Evolutionary conservation across 1,140 invertebrate genomes (phyloP).

Genomic region (Papilio xuthus): DNA sequence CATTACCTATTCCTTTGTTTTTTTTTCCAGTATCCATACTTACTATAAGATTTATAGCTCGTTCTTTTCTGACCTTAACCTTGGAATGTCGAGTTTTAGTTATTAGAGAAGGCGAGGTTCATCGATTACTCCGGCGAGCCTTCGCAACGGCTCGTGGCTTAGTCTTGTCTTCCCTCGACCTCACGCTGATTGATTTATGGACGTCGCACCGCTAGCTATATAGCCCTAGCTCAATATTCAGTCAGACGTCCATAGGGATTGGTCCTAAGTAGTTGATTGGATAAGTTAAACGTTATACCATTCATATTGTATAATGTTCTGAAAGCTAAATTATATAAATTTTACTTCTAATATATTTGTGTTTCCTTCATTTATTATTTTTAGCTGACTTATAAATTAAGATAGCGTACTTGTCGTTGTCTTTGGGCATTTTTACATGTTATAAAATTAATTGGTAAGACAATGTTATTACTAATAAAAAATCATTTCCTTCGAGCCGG

Average conservation of each 20-base stretch:
- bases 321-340: too few relatives aligned
- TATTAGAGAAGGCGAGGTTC: conserved; percentile 11
- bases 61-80: neutral
- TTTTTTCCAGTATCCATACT: neutral
- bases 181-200: conserved; percentile 21
- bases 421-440: too few relatives aligned
- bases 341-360: too few relatives aligned
- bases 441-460: too few relatives aligned
- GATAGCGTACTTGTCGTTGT: too few relatives aligned
- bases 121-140: conserved; percentile 23
- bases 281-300: neutral
- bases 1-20: neutral
- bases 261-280: neutral
- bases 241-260: neutral
- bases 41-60: neutral
- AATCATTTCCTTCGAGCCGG: conserved; percentile 32
- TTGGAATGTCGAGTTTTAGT: conserved; percentile 14
- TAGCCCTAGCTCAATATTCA: neutral
- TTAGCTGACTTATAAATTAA: too few relatives aligned
- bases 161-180: conserved; percentile 10
- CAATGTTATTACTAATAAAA: neutral
- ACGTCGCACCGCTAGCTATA: neutral
- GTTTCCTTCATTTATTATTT: too few relatives aligned
- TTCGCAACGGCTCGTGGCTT: neutral
- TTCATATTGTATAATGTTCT: neutral